Percentiles rank a stretch among this genome's conserved stretches.
Conservation (phyloP, 2,888 invertebrate genomes). For the Euzophera pinguis region DNA sequence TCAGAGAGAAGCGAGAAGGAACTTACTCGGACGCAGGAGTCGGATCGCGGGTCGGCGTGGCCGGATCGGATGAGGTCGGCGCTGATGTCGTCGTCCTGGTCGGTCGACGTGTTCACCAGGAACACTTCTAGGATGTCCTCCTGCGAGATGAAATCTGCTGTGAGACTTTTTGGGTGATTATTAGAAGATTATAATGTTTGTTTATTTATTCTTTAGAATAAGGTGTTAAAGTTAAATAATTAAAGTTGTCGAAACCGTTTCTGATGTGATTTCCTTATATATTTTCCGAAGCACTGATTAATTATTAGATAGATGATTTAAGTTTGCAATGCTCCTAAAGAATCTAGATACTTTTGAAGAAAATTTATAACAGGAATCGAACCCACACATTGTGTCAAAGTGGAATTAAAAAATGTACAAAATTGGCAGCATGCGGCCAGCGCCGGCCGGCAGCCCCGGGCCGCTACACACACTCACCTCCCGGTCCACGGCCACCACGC, state of each 20-base stretch:
- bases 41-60: constrained; percentile 58
- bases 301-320: too few relatives aligned
- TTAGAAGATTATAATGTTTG: too few relatives aligned
- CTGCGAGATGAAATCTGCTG: constrained; percentile 22
- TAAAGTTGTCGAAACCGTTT: too few relatives aligned
- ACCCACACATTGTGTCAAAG: too few relatives aligned
- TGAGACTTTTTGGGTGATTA: neutral
- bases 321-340: too few relatives aligned
- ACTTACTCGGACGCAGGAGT: constrained; percentile 51
- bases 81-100: constrained; percentile 70
- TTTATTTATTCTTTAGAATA: too few relatives aligned
- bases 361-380: too few relatives aligned
- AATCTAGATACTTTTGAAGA: too few relatives aligned
- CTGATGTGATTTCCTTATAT: too few relatives aligned
- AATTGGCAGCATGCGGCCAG: constrained; percentile 49
- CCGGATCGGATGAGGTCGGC: constrained; percentile 66
- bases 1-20: constrained; percentile 15
- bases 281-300: too few relatives aligned
- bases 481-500: constrained; percentile 38
- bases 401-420: too few relatives aligned
- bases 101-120: constrained; percentile 72
- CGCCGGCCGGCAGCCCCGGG: constrained; percentile 69
- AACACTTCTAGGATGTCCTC: constrained; percentile 55
- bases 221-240: too few relatives aligned
- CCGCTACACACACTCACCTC: constrained; percentile 52